Conservation (phyloP, 2,888 invertebrate species). For the Mythimna ferrago region DNA sequence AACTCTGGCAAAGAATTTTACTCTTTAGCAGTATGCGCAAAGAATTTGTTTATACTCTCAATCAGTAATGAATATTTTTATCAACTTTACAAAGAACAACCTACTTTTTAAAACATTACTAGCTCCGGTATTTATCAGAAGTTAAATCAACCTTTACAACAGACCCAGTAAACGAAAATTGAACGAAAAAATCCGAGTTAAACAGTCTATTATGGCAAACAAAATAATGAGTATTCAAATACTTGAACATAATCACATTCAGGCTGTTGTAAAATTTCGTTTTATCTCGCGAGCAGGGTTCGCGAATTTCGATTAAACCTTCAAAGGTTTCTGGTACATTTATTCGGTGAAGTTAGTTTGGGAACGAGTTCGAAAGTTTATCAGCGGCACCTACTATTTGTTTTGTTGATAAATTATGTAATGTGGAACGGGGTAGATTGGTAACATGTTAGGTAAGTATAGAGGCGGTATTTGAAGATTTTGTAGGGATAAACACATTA, state of each 20-base stretch:
- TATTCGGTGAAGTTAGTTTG: slow-evolving; percentile 81
- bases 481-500: too few relatives aligned
- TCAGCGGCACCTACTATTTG: slow-evolving; percentile 69
- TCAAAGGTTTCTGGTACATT: slow-evolving; percentile 86
- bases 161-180: slow-evolving; percentile 8
- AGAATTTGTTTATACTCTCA: too few relatives aligned
- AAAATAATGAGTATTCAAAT: slow-evolving; percentile 59
- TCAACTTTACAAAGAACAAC: not conserved
- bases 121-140: not conserved
- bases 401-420: slow-evolving; percentile 7
- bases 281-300: slow-evolving; percentile 74
- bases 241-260: slow-evolving; percentile 70
- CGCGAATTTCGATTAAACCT: slow-evolving; percentile 82
- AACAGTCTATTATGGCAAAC: slow-evolving; percentile 45
- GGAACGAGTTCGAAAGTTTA: slow-evolving; percentile 78
- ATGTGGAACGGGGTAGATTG: not conserved
- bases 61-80: not conserved
- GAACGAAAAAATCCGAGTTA: slow-evolving; percentile 29
- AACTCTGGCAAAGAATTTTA: too few relatives aligned
- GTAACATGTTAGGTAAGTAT: not conserved
- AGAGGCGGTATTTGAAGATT: too few relatives aligned
- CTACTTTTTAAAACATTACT: not conserved
- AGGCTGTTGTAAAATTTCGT: slow-evolving; percentile 75
- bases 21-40: too few relatives aligned
- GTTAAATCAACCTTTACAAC: not conserved